A percentile compares a stretch with the other conserved stretches of the same genome.
Conservation (phyloP, 2,888 invertebrate species). For the Meiosimyza platycephala region DNA sequence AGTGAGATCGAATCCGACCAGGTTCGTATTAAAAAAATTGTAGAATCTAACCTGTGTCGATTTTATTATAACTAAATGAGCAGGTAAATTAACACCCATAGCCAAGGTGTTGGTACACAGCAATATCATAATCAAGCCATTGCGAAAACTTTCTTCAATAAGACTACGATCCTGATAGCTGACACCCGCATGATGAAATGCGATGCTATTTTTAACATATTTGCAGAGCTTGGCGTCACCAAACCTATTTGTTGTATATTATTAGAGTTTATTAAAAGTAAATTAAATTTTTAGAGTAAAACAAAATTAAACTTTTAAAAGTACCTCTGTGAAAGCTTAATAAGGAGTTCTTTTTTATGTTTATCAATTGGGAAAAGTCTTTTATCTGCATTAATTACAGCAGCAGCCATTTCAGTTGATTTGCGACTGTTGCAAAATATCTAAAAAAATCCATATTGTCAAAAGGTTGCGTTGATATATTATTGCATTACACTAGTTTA, state of each 20-base stretch:
- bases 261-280: constrained; percentile 1
- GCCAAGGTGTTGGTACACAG: constrained; percentile 79
- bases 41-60: constrained; percentile 70
- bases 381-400: constrained; percentile 66
- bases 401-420: constrained; percentile 77
- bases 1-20: neutral
- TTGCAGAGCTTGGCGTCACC: constrained; percentile 65
- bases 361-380: constrained; percentile 36
- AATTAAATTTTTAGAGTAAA: neutral
- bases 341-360: constrained; percentile 35
- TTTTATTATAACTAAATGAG: constrained; percentile 84
- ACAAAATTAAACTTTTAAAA: neutral
- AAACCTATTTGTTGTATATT: constrained; percentile 42
- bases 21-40: constrained; percentile 9
- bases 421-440: constrained; percentile 85
- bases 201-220: constrained; percentile 74
- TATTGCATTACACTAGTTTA: too few species aligned
- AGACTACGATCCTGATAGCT: constrained; percentile 73
- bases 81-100: constrained; percentile 87
- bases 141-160: constrained; percentile 76
- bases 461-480: too few species aligned
- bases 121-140: constrained; percentile 76
- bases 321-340: constrained; percentile 33
- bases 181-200: constrained; percentile 84
- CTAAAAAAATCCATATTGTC: constrained; percentile 59